Evolutionary conservation across 2,797 vertebrate genomes (phyloP), one percentile per base, ranked within the genome.

Genomic region (Austrolebias charrua): DNA sequence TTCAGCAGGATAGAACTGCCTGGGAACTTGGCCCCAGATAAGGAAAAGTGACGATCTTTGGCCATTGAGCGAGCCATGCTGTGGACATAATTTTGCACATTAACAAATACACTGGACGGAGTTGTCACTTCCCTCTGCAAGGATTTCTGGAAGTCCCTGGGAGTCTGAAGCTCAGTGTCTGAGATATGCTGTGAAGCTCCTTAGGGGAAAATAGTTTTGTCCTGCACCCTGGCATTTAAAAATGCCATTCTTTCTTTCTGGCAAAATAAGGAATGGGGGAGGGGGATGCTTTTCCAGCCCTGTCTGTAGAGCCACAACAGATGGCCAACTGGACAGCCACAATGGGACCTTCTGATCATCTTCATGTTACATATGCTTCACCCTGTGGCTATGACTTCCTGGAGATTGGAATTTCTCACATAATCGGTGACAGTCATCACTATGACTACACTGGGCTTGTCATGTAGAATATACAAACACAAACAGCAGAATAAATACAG

Each of bases 251-350:
- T 81, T 83, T 72, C 71, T 81, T 87, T 81, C 59, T 69, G 63
- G 73, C 33, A 20, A 42, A 29, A 14, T 8, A 38, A 31, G 10
- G 31, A 10, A 20, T 1, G 11, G n/a, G 13, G 40, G 16, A 29
- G 16, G 38, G 16, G 76, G 77, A 74, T 57, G 75, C 59, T 77
- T 84, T 88, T 78, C 80, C 89, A 88, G 86, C 83, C 65, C 73
- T 66, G 75, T 84, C 75, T 73, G 76, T 68, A 76, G 75, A 66
- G 79, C 58, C 19, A 63, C 68, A 82, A 83, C 92, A 93, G 91
- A 93, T 92, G 92, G 92, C 80, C 84, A 83, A 89, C 87, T 92
- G 92, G 92, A 92, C 88, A 86, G 86, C 86, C 89, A 89, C 74
- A 62, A 83, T 72, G 60, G 45, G 50, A 83, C 92, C 88, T 90